These are phyloP conservation scores for Chromobotia macracanthus DNA, from an alignment of 2,797 vertebrate species.

Conservation along the genomic window DNA sequence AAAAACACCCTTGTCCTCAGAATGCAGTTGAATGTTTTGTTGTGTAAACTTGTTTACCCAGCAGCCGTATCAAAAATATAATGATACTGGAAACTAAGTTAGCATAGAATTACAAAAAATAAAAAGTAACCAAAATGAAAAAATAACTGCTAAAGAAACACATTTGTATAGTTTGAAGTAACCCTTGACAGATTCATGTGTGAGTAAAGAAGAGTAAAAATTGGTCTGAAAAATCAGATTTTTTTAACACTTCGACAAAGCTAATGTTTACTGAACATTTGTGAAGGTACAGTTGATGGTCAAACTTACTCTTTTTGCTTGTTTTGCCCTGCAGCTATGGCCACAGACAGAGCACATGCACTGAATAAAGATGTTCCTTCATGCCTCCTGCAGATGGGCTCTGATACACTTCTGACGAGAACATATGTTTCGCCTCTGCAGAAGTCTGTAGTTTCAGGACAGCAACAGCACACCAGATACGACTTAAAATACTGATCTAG, in stretches of 20 bases:
- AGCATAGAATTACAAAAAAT: too few species aligned
- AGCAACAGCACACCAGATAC: background rate
- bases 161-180: too few species aligned
- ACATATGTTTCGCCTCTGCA: slow-evolving; percentile 47
- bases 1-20: too few species aligned
- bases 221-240: background rate
- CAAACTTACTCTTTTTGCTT: background rate
- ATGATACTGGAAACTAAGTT: too few species aligned
- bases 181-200: too few species aligned
- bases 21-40: too few species aligned
- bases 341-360: slow-evolving; percentile 10
- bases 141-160: too few species aligned
- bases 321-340: slow-evolving; percentile 29
- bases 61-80: too few species aligned
- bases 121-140: too few species aligned
- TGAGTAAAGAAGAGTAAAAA: too few species aligned
- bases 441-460: slow-evolving; percentile 38
- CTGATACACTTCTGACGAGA: slow-evolving; percentile 31
- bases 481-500: background rate
- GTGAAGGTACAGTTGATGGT: slow-evolving; percentile 6
- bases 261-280: slow-evolving; percentile 10
- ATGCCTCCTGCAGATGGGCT: slow-evolving; percentile 38
- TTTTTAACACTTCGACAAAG: background rate
- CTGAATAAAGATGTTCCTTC: slow-evolving; percentile 28
- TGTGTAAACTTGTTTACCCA: too few species aligned